Evolutionary conservation across 2,113 vertebrate species (phyloP), one percentile per base, ranked within the genome.

Genomic region (Microtus ochrogaster): DNA sequence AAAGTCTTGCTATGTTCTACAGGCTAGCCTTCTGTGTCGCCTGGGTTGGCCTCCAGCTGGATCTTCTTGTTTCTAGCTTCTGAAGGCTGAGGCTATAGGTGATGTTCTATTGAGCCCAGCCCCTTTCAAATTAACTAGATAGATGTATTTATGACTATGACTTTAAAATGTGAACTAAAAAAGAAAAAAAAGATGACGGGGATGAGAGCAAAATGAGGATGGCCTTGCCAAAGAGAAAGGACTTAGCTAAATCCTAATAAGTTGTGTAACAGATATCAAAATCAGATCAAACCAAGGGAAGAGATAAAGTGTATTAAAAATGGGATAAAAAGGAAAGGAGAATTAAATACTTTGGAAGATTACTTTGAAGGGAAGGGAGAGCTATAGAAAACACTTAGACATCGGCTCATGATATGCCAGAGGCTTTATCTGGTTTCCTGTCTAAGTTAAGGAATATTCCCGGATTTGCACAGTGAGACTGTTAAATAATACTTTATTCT

Each of bases 91-190:
- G 41, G 33, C 2, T 0, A 12, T 6, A 68, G 41, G 44, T 33
- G n/a, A 66, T 36, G 4, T 49, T 63, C 44, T 21, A 49, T 33
- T 30, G 47, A 24, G 41, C 17, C 47, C 63, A 47, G 10, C 47
- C 39, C 68, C 26, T 96, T 89, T 89, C 74, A 65, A 5, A 65
- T 95, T 55, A 92, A 88, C 82, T 68, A 96, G 26, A 2, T 58
- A 84, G 68, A 41, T 7, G 7, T 47, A 65, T 52, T 86, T 61
- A 61, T 74, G 74, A 74, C 30, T 66, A 44, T 79, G 19, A 65
- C 81, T 91, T 92, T n/a, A 79, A 83, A 87, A 65, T 84, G 47
- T 41, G 33, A 93, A 74, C 63, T 17, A 17, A 55, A 12, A 44
- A 5, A 55, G 2, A 44, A 5, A 41, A 52, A 30, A 79, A 85